phyloP scores from a whole-genome alignment of 2,113 vertebrate genomes.

The Bujurquina vittata region DNA sequence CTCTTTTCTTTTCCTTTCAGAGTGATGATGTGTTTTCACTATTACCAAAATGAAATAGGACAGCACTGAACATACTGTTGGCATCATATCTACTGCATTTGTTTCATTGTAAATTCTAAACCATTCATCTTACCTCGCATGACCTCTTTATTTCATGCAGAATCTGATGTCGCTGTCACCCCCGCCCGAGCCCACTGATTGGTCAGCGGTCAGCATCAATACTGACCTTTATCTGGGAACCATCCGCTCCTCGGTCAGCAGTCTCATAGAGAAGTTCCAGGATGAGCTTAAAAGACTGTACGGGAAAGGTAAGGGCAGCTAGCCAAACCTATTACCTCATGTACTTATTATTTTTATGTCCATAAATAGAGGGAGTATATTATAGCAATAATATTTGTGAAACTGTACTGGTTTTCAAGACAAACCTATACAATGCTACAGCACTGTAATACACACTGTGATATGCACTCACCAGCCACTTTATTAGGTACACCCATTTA shows the following conservation, averaged over 20 bases:
- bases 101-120: neutral
- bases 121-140: neutral
- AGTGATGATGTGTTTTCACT: neutral
- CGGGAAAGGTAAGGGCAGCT: slow-evolving; percentile 71
- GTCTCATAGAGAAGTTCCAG: slow-evolving; percentile 75
- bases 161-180: slow-evolving; percentile 52
- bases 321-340: neutral
- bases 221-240: slow-evolving; percentile 79
- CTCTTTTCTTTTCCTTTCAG: neutral
- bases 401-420: neutral
- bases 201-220: slow-evolving; percentile 77
- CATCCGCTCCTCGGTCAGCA: slow-evolving; percentile 75
- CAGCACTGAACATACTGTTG: neutral
- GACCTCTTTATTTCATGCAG: slow-evolving; percentile 39
- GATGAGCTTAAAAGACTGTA: slow-evolving; percentile 78
- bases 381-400: neutral
- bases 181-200: slow-evolving; percentile 72
- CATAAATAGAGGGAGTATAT: too few species aligned
- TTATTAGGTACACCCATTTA: neutral
- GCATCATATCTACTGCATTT: neutral
- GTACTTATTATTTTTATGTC: neutral
- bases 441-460: neutral
- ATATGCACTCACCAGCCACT: neutral
- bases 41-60: neutral
- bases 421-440: neutral